Conservation (phyloP, 2,888 invertebrate genomes). For the Thera britannica region DNA sequence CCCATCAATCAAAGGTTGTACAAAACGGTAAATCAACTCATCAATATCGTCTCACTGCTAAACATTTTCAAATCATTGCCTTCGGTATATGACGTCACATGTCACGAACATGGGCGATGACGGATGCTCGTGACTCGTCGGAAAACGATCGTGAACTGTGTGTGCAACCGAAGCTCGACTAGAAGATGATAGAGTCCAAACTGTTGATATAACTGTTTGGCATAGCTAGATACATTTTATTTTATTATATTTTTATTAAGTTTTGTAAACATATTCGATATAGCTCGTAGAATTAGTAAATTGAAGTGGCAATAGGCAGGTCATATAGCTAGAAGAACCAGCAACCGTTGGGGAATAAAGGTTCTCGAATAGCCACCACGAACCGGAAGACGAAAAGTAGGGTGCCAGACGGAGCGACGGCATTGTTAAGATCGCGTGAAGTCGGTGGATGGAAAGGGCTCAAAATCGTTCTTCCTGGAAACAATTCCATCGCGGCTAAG, state of each 20-base stretch:
- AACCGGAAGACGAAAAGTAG: too few species aligned
- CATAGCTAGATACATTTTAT: too few species aligned
- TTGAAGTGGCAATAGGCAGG: too few species aligned
- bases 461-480: not conserved
- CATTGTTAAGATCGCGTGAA: too few species aligned
- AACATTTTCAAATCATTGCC: slow-evolving; percentile 42
- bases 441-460: too few species aligned
- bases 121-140: slow-evolving; percentile 42
- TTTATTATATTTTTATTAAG: too few species aligned
- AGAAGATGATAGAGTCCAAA: slow-evolving; percentile 13
- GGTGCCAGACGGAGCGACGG: too few species aligned
- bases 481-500: not conserved
- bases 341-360: too few species aligned
- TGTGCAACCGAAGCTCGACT: not conserved
- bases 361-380: too few species aligned
- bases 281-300: too few species aligned
- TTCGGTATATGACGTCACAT: slow-evolving; percentile 28
- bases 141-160: slow-evolving; percentile 27
- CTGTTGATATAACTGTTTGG: slow-evolving; percentile 2
- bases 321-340: too few species aligned
- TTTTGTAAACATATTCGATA: too few species aligned
- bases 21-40: not conserved
- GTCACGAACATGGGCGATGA: slow-evolving; percentile 36
- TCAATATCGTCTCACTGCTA: slow-evolving; percentile 24
- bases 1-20: not conserved